These are phyloP conservation scores for Alca torda DNA, from an alignment of 2,797 vertebrate species.

Conservation along the genomic window DNA sequence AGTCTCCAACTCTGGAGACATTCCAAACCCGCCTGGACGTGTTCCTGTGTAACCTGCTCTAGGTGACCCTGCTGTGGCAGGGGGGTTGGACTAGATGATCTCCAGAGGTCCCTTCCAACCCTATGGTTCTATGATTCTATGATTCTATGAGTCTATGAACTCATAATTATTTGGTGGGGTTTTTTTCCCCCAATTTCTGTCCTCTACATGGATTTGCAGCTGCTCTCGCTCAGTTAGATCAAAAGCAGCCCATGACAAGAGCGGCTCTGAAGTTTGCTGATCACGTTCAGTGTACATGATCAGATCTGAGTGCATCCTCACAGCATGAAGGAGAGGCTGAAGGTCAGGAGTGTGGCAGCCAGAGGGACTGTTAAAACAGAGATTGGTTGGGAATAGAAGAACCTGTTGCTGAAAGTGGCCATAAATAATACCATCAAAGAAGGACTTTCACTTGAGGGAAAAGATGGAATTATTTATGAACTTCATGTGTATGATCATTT, in stretches of 20 bases:
- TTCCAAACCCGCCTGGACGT: no score
- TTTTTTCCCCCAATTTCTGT: neutral
- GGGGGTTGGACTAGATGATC: no score
- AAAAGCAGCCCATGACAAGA: neutral
- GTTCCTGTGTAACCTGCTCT: no score
- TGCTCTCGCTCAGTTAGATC: neutral
- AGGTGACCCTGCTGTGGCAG: no score
- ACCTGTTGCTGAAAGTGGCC: neutral
- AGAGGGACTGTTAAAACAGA: neutral
- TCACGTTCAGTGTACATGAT: neutral
- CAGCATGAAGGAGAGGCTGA: conserved; percentile 7
- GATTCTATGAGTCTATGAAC: no score
- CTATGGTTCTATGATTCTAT: no score
- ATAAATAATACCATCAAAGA: neutral
- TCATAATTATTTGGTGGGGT: no score
- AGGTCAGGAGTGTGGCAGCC: neutral
- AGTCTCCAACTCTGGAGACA: no score
- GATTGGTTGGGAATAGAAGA: neutral
- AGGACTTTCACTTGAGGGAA: neutral
- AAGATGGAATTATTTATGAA: conserved; percentile 3
- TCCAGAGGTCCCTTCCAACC: no score
- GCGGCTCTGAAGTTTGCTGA: neutral
- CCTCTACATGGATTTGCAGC: neutral
- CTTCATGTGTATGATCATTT: neutral
- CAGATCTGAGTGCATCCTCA: neutral